Conservation (phyloP, 2,113 vertebrate genomes). For the Helogale parvula region DNA sequence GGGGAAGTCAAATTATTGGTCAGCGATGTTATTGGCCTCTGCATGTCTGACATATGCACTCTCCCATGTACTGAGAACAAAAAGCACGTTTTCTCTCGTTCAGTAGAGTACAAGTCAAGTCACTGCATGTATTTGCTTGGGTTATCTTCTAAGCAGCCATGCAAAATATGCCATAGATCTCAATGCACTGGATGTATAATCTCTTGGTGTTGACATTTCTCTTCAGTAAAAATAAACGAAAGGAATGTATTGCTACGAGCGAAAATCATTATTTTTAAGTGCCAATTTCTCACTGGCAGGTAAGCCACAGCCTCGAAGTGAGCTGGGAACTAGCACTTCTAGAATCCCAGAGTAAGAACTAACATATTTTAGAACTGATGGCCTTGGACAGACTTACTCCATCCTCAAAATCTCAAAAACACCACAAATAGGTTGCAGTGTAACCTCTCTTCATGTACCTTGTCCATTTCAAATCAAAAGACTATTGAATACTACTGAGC, state of each 20-base stretch:
- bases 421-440: not conserved
- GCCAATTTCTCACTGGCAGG: not conserved
- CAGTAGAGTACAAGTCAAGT: not conserved
- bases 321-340: not conserved
- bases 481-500: not conserved
- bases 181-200: not conserved
- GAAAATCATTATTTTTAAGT: slow-evolving; percentile 21
- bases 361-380: not conserved
- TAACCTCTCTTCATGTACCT: not conserved
- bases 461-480: not conserved
- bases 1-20: slow-evolving; percentile 63
- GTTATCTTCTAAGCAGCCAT: slow-evolving; percentile 36
- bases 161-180: slow-evolving; percentile 44
- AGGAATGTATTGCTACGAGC: slow-evolving; percentile 29
- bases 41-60: slow-evolving; percentile 61
- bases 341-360: not conserved
- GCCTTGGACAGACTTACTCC: not conserved
- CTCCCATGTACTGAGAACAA: slow-evolving; percentile 3
- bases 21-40: slow-evolving; percentile 43
- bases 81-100: slow-evolving; percentile 32
- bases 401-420: not conserved
- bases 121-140: not conserved
- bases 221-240: slow-evolving; percentile 49
- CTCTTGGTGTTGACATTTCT: slow-evolving; percentile 53
- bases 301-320: not conserved